These are phyloP conservation scores for Aradus depressus DNA, from an alignment of 2,888 invertebrate genomes.

Conservation along the genomic window DNA sequence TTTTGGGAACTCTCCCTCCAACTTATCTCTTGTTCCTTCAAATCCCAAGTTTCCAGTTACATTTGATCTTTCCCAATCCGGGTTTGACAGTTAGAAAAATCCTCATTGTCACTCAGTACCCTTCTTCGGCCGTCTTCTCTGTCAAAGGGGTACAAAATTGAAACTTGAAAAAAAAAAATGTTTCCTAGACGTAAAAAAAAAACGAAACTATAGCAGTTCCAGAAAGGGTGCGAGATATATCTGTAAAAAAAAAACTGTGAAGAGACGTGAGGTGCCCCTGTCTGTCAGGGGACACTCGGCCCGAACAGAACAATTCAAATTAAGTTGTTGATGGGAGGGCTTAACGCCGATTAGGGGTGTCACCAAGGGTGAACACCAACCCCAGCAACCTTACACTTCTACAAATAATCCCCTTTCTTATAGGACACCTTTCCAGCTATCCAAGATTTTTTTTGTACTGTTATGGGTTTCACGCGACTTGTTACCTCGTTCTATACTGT, in stretches of 20 bases:
- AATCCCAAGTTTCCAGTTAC: too few relatives aligned
- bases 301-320: conserved; percentile 11
- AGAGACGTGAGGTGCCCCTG: too few relatives aligned
- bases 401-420: too few relatives aligned
- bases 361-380: background rate
- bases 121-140: background rate
- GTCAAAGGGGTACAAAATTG: background rate
- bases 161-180: background rate
- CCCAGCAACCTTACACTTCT: too few relatives aligned
- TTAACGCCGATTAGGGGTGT: conserved; percentile 6
- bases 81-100: conserved; percentile 16
- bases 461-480: too few relatives aligned
- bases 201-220: background rate
- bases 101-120: conserved; percentile 1
- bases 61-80: conserved; percentile 4
- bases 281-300: conserved; percentile 3
- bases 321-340: conserved; percentile 17
- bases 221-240: background rate
- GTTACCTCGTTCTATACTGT: too few relatives aligned
- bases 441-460: too few relatives aligned
- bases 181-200: conserved; percentile 2
- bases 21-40: too few relatives aligned
- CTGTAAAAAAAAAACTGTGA: background rate
- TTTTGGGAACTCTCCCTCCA: too few relatives aligned
- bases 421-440: too few relatives aligned